Conservation (phyloP, 2,797 vertebrate genomes). For the Sus cebifrons region DNA sequence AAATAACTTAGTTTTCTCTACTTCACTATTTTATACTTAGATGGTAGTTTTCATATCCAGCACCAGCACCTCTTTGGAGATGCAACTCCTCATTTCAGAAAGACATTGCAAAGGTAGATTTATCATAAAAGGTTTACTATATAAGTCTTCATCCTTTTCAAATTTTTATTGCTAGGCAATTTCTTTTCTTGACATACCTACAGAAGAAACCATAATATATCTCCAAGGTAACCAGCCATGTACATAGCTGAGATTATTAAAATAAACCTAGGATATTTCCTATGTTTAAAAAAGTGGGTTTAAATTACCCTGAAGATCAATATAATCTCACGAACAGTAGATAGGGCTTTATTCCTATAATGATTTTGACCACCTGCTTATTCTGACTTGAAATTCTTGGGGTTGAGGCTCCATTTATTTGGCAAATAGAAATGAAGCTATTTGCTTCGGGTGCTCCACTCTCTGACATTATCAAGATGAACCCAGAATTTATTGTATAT, state of each 20-base stretch:
- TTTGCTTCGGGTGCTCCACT: not conserved
- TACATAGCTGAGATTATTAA: slow-evolving; percentile 76
- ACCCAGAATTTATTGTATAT: not conserved
- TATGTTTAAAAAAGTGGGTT: slow-evolving; percentile 45
- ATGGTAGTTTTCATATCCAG: slow-evolving; percentile 31
- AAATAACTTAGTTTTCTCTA: slow-evolving; percentile 68
- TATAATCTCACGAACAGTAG: slow-evolving; percentile 47
- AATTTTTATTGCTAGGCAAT: slow-evolving; percentile 71
- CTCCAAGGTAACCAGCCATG: slow-evolving; percentile 76
- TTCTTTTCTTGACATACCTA: slow-evolving; percentile 72
- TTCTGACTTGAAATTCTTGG: slow-evolving; percentile 51
- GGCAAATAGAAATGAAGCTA: slow-evolving; percentile 15
- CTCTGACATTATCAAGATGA: slow-evolving; percentile 22
- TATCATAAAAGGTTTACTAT: slow-evolving; percentile 73
- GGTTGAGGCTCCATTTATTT: not conserved
- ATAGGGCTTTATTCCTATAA: slow-evolving; percentile 42
- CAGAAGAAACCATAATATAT: slow-evolving; percentile 61
- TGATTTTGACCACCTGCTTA: slow-evolving; percentile 26
- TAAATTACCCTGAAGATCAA: slow-evolving; percentile 44
- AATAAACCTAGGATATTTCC: slow-evolving; percentile 65
- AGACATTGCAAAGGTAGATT: slow-evolving; percentile 64
- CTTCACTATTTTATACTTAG: slow-evolving; percentile 60
- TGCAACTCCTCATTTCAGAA: slow-evolving; percentile 64
- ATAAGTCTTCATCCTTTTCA: slow-evolving; percentile 56
- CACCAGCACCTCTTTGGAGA: not conserved